Base-by-base conservation (phyloP, 2,113 vertebrate species). In the Ascaphus truei region DNA sequence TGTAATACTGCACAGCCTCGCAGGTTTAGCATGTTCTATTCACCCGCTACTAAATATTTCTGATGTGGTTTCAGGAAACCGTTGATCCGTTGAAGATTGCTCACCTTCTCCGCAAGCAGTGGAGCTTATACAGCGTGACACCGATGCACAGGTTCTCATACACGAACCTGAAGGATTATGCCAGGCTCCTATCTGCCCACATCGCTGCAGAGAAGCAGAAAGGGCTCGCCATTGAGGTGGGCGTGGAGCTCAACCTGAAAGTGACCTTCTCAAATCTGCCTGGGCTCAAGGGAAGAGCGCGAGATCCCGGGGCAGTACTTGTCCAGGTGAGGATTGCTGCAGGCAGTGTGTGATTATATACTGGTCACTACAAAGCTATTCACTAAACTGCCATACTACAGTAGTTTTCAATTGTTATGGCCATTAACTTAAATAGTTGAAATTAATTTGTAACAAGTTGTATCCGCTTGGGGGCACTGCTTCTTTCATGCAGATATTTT, bases 81-180 rank as follows among this genome's bases (percentile, higher is more conserved):
- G 56, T 77, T 5, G 86, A 90, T 27, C 74, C 83, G 1, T 84
- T 86, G 62, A 85, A 80, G 41, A 74, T 86, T 23, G 81, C 81
- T 4, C 72, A 92, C 0, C 66, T 97, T 12, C 75, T 94, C 51
- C 82, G 86, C 18, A 91, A 87, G 1, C 92, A 94, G 10, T 98
- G 95, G 96, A 84, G 85, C 33, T 75, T 98, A 7, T 93, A 92
- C 7, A 94, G 94, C n/a, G 88, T 95, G 56, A 96, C 92, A 1
- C 97, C 97, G 0, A 79, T 99, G 47, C 87, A 94, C 79, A 77
- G 79, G 10, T 98, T 99, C 79, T 84, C 74, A 16, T 78, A 90
- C 29, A 72, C 73, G 0, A 78, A 77, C 47, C 82, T 98, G 51
- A 88, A 73, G 71, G 75, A 75, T 2, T 99, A 99, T 57, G 83